Base-by-base conservation (phyloP, 1,140 invertebrate species). In the Holcopasites calliopsidis region DNA sequence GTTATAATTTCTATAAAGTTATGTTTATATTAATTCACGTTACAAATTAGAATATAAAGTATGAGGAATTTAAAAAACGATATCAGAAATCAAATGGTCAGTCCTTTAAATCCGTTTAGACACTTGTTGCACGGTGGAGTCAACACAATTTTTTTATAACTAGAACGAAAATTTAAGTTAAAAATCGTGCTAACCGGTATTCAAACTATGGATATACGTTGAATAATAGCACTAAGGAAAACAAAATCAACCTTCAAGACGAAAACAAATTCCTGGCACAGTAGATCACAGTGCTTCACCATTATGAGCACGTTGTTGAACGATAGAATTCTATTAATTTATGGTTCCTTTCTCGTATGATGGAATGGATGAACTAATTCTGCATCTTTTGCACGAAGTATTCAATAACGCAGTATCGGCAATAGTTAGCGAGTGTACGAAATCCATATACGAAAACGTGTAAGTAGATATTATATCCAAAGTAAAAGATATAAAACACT, bases 191-290 rank as follows among this genome's bases (percentile, higher is more conserved):
- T 58, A 58, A 58, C 33, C 1, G 60, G 44, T 64, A 28, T 47
- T 49, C 28, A 16, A 26, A 6, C n/a, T 11, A 2, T 5, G 10
- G 16, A 55, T 40, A 18, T 42, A 60, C 68, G 31, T 49, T 47
- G 28, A 49, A 65, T 28, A 33, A 57, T 11, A 10, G n/a, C 2
- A 31, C 7, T 21, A 18, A 28, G 35, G 44, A 28, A 62, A 72
- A 62, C 58, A 52, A 21, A 42, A 8, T 42, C 47, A 40, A 72
- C 70, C 70, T 72, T 72, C 58, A 28, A n/a, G 16, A 60, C 18
- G 31, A n/a, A 57, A 58, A 60, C 52, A 52, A 21, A 62, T 52
- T 52, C 21, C 7, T 40, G 23, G 1, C 26, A 23, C 7, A 13
- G 16, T 11, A 49, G 31, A 38, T 35, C 33, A 0, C 0, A 6